A percentile compares a stretch with the other conserved stretches of the same genome.
Evolutionary conservation across 2,797 vertebrate genomes (phyloP).

Genomic region (Manis javanica): DNA sequence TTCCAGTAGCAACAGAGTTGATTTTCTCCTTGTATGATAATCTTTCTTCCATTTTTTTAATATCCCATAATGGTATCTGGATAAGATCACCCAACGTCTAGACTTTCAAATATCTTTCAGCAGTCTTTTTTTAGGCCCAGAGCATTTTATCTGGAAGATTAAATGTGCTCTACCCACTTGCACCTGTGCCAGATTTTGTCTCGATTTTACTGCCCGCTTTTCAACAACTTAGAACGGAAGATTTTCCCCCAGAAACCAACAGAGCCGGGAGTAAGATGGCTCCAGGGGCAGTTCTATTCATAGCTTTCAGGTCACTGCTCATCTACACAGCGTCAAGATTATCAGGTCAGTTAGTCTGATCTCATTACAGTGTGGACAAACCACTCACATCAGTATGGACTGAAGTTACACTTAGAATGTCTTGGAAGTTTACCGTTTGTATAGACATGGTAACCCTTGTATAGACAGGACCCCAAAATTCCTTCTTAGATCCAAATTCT

Average conservation of each 20-base stretch:
- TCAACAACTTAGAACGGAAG: neutral
- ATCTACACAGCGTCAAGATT: neutral
- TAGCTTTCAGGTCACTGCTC: neutral
- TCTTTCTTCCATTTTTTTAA: neutral
- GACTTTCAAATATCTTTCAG: conserved; percentile 1
- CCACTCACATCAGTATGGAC: neutral
- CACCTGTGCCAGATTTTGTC: conserved; percentile 15
- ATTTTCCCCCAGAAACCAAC: neutral
- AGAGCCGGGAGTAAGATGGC: neutral
- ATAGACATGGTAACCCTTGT: neutral
- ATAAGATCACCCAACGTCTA: neutral
- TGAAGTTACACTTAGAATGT: neutral
- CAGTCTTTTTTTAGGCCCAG: neutral
- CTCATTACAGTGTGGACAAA: neutral
- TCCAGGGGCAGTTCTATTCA: neutral
- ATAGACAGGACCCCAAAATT: conserved; percentile 17
- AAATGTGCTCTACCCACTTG: neutral
- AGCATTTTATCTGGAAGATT: conserved; percentile 1
- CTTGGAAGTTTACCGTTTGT: neutral
- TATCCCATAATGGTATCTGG: neutral
- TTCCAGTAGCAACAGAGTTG: neutral
- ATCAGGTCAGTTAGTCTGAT: neutral
- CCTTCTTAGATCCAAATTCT: conserved; percentile 15
- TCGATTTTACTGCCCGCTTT: neutral
- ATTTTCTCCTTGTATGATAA: neutral